Evolutionary conservation across 2,113 vertebrate genomes (phyloP).

Genomic region (Psammodynastes pulverulentus): DNA sequence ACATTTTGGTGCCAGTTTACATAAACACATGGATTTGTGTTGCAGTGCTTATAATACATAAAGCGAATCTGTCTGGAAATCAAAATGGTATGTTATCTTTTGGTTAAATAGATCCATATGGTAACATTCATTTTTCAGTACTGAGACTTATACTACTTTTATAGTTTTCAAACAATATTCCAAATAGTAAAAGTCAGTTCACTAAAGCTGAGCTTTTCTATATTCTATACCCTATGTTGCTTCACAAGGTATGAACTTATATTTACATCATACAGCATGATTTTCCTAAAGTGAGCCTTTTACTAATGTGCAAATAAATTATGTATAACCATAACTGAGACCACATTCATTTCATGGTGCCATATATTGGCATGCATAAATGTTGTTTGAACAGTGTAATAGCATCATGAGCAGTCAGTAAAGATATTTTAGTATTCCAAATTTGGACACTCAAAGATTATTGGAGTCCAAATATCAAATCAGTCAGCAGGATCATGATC

Average conservation of each 20-base stretch:
- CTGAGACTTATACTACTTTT: constrained; percentile 36
- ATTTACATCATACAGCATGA: neutral
- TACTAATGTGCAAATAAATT: neutral
- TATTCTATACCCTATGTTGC: constrained; percentile 3
- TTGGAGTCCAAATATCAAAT: neutral
- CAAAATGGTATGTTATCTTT: constrained; percentile 18
- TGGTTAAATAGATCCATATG: constrained; percentile 51
- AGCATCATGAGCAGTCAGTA: neutral
- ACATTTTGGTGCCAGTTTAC: constrained; percentile 40
- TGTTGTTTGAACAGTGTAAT: neutral
- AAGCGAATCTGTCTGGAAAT: constrained; percentile 17
- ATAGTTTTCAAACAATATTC: constrained; percentile 1
- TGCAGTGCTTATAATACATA: constrained; percentile 32
- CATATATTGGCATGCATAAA: neutral
- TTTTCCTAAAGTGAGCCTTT: neutral
- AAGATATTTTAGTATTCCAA: neutral
- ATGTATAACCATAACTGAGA: neutral
- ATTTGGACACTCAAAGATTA: neutral
- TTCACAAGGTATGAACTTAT: constrained; percentile 2
- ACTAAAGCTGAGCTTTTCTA: constrained; percentile 22
- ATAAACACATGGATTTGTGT: constrained; percentile 50
- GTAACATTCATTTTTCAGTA: constrained; percentile 7
- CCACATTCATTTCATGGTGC: neutral
- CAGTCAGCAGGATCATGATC: neutral
- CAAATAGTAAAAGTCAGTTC: constrained; percentile 31